Evolutionary conservation across 2,797 vertebrate genomes (phyloP).

Genomic region (Sylvilagus floridanus): DNA sequence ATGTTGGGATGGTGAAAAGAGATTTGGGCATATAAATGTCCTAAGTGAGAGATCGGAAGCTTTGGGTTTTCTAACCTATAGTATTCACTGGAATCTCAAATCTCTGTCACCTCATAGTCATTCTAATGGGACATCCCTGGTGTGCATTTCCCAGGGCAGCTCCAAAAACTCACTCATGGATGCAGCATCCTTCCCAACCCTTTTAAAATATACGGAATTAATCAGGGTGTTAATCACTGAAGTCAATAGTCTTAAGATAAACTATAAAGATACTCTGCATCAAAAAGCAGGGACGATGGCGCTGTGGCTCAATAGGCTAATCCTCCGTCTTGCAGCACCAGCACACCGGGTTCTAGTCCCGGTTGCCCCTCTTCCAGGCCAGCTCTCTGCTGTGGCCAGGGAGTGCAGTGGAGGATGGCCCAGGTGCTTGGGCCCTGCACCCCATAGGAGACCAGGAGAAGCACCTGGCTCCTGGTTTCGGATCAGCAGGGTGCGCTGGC

Average conservation of each 20-base stretch:
- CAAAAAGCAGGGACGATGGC: background rate
- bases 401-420: no score
- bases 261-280: background rate
- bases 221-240: background rate
- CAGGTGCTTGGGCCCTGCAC: no score
- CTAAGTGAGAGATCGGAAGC: background rate
- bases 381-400: no score
- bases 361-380: no score
- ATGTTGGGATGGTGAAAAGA: background rate
- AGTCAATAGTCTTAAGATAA: slow-evolving; percentile 4
- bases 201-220: slow-evolving; percentile 44
- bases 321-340: no score
- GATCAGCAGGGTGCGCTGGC: no score
- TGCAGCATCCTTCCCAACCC: background rate
- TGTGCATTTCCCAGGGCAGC: background rate
- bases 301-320: no score
- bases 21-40: background rate
- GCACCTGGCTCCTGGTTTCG: no score
- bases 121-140: background rate
- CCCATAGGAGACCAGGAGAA: no score
- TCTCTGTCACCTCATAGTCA: background rate
- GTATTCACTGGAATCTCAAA: background rate
- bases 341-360: no score
- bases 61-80: background rate
- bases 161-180: background rate